Evolutionary conservation across 2,888 invertebrate species (phyloP).

Genomic region (Lochmaea capreae): DNA sequence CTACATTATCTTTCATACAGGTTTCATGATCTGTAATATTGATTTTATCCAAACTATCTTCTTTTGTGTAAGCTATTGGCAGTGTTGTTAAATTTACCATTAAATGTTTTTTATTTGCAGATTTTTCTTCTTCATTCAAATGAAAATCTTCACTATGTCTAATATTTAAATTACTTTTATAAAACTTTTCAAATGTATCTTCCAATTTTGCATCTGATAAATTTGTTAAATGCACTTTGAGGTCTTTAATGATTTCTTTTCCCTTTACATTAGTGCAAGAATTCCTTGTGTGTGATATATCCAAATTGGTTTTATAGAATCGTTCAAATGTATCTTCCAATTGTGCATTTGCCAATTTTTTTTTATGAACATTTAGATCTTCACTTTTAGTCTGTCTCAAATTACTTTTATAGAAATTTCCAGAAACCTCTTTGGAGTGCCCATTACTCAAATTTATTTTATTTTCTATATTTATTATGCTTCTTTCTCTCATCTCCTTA

Average conservation of each 20-base stretch:
- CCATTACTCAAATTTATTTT: neutral
- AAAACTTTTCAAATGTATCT: constrained; percentile 10
- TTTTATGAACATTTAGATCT: neutral
- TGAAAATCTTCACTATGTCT: neutral
- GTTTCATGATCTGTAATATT: neutral
- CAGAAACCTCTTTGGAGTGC: neutral
- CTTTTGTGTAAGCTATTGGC: neutral
- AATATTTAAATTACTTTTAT: neutral
- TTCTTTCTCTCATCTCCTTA: neutral
- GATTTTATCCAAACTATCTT: neutral
- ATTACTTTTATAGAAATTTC: neutral
- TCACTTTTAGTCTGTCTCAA: neutral
- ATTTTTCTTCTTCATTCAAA: neutral
- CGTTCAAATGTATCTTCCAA: neutral
- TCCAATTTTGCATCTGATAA: neutral
- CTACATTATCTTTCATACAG: neutral
- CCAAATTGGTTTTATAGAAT: neutral
- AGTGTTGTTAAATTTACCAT: neutral
- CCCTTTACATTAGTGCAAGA: neutral
- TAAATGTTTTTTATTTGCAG: neutral
- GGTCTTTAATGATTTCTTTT: neutral
- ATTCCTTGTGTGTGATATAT: neutral
- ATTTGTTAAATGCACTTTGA: neutral
- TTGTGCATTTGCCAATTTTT: neutral
- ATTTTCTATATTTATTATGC: neutral